Evolutionary conservation across 2,113 vertebrate genomes (phyloP).

Genomic region (Eulemur macaco): DNA sequence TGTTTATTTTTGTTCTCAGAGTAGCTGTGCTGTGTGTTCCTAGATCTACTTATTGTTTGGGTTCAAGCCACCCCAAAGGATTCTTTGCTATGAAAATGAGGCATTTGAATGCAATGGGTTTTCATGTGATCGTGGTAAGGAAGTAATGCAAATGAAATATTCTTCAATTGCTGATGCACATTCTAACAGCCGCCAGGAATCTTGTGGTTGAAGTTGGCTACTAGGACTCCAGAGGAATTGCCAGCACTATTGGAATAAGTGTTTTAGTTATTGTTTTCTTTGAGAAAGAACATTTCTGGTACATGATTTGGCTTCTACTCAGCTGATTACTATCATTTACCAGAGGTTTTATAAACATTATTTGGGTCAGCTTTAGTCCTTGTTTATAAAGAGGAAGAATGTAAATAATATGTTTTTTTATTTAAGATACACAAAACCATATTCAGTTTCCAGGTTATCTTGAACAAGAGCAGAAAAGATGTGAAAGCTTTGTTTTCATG

Average conservation of each 20-base stretch:
- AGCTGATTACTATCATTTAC: not conserved
- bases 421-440: not conserved
- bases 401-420: not conserved
- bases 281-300: conserved; percentile 1
- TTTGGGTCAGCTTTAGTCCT: not conserved
- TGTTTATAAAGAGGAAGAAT: conserved; percentile 29
- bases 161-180: not conserved
- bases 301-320: not conserved
- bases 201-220: not conserved
- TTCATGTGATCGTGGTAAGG: conserved; percentile 90
- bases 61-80: conserved; percentile 86
- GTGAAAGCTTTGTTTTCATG: not conserved
- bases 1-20: conserved; percentile 80
- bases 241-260: not conserved
- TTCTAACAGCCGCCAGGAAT: not conserved
- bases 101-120: conserved; percentile 91
- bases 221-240: not conserved
- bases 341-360: not conserved
- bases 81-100: conserved; percentile 88
- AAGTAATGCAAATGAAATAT: not conserved
- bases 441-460: conserved; percentile 1
- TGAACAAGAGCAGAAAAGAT: not conserved
- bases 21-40: conserved; percentile 88
- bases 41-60: conserved; percentile 85
- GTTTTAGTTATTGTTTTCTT: not conserved